Evolutionary conservation across 2,113 vertebrate species (phyloP).

Genomic region (Chamaetylas fuelleborni): DNA sequence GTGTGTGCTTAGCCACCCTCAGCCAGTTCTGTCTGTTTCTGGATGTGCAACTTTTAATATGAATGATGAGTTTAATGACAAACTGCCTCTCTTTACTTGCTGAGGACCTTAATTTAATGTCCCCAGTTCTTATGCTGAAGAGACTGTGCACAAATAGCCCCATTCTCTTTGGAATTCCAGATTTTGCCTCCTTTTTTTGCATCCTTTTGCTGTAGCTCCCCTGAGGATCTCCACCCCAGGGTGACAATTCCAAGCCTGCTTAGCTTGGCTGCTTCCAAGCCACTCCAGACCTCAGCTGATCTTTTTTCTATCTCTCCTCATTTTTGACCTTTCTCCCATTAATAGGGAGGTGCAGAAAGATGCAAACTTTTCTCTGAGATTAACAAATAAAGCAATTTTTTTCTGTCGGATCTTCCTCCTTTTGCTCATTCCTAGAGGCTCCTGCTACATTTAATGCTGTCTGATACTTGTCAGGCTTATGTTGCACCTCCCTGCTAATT

Average conservation of each 20-base stretch:
- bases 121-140: neutral
- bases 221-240: neutral
- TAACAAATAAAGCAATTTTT: neutral
- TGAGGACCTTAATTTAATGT: neutral
- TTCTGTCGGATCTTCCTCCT: neutral
- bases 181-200: neutral
- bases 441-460: neutral
- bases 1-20: neutral
- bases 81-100: neutral
- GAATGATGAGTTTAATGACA: neutral
- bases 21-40: neutral
- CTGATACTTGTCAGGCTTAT: neutral
- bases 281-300: neutral
- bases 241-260: neutral
- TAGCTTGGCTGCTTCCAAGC: neutral
- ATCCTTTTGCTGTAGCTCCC: accelerated
- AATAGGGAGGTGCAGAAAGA: neutral
- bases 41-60: neutral
- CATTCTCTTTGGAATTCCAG: neutral
- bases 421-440: neutral
- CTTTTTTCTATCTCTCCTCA: neutral
- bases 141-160: accelerated
- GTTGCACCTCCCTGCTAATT: neutral
- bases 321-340: neutral
- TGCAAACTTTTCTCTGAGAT: neutral